Evolutionary conservation across 37 sponge, comb jelly and placozoan species (phyloP), one percentile per base, ranked within the genome.

Genomic region (Tethya wilhelma): DNA sequence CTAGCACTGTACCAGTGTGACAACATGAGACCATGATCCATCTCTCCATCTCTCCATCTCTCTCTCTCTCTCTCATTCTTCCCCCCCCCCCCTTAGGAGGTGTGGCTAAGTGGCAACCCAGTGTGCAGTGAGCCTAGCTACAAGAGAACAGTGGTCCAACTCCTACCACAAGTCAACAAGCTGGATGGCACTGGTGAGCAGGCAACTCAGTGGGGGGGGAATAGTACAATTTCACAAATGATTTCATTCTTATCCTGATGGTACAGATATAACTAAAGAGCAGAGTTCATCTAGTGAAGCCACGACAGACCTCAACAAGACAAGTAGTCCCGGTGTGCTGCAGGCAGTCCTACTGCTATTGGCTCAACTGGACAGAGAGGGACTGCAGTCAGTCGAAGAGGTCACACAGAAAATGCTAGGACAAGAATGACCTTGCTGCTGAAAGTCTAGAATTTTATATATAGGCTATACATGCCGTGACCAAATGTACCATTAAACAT

Each of bases 81-180:
- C 5, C 23, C 44, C 23, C 63, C 28, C 26, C 31, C 31, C 33
- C 31, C 46, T 19, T 59, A 84, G 84, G 71, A 80, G 36, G 64
- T 92, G 70, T 92, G 93, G 93, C 44, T 92, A 45, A 83, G 77
- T 69, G 93, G 82, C 14, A 92, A 92, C 74, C 93, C 93, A 44
- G 33, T 92, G 20, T 63, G 63, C 22, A 28, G 28, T 4, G 77
- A 40, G 38, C 31, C 77, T 29, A 45, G 67, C 65, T 92, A 92
- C 77, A 59, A 88, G 42, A 45, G 56, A 1, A 32, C 44, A 19
- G 71, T 92, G 40, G 56, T 74, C 28, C 58, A 69, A 44, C 23
- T 62, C 29, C 75, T 91, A 8, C 87, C 87, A 0, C 89, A 83
- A 30, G 49, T 92, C 22, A 43, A n/a, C 23, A 83, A 58, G 31